phyloP scores from a whole-genome alignment of 2,888 invertebrate genomes.

The Ophioninae sp. region DNA sequence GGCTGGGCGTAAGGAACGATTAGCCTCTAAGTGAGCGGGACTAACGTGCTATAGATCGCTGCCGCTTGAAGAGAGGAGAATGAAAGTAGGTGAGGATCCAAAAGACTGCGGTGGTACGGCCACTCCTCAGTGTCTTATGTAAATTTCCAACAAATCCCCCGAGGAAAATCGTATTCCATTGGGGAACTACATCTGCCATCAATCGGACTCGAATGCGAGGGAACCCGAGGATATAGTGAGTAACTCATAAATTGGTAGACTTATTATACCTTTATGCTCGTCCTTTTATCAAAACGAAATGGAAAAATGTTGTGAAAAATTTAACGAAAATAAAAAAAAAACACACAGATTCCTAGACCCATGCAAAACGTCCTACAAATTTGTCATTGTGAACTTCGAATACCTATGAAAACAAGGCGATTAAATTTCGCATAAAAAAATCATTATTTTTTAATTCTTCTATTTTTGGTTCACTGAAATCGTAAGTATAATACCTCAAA shows the following conservation, averaged over 20 bases:
- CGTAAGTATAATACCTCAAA: too few species aligned
- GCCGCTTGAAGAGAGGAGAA: neutral
- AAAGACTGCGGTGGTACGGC: neutral
- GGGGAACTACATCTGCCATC: neutral
- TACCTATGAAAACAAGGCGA: too few species aligned
- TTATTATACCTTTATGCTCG: neutral
- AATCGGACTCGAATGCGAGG: neutral
- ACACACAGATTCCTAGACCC: too few species aligned
- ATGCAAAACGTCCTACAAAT: too few species aligned
- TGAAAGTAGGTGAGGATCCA: neutral
- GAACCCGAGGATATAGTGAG: neutral
- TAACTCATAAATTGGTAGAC: neutral
- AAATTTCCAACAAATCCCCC: neutral
- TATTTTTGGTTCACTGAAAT: too few species aligned
- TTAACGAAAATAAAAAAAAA: too few species aligned
- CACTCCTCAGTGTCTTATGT: neutral
- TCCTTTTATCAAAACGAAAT: neutral
- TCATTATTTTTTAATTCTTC: too few species aligned
- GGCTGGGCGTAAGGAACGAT: neutral
- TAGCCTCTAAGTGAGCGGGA: neutral
- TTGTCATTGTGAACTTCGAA: too few species aligned
- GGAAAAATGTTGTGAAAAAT: too few species aligned
- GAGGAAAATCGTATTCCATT: neutral
- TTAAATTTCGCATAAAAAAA: too few species aligned
- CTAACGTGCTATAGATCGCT: neutral